Percentiles rank a stretch among this genome's conserved stretches.
Evolutionary conservation across 1,140 invertebrate species (phyloP).

Genomic region (Mercenaria mercenaria): DNA sequence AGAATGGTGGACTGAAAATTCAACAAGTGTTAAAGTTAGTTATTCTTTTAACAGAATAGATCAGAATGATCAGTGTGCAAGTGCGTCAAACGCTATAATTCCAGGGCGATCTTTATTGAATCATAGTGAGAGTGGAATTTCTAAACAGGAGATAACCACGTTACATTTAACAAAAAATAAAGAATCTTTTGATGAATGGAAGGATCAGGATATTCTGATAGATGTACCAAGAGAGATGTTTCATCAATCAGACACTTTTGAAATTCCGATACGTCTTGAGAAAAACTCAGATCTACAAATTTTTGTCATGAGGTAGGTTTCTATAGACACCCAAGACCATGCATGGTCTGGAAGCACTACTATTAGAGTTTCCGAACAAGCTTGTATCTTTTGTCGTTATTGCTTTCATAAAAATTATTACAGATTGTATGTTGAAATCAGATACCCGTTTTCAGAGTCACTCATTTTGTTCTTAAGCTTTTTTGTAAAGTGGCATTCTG

Average conservation of each 20-base stretch:
- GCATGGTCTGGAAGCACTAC: not conserved
- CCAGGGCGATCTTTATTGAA: conserved; percentile 48
- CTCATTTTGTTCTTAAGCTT: too few species aligned
- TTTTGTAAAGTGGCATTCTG: too few species aligned
- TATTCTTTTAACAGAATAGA: conserved; percentile 55
- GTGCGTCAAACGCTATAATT: conserved; percentile 59
- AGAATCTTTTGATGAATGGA: conserved; percentile 61
- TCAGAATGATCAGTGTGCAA: conserved; percentile 56
- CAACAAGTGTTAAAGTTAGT: conserved; percentile 54
- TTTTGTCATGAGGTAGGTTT: conserved; percentile 63
- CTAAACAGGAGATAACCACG: conserved; percentile 44
- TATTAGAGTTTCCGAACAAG: too few species aligned
- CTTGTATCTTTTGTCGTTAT: too few species aligned
- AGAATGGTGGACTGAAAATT: conserved; percentile 58
- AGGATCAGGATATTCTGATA: conserved; percentile 65
- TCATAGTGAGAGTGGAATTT: conserved; percentile 42
- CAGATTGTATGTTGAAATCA: too few species aligned
- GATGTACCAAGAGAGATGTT: conserved; percentile 59
- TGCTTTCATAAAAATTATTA: too few species aligned
- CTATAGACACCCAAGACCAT: too few species aligned
- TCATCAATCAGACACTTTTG: conserved; percentile 58
- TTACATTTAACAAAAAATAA: conserved; percentile 57
- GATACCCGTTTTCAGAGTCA: too few species aligned
- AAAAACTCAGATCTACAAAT: conserved; percentile 58
- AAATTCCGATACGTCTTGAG: conserved; percentile 59